Evolutionary conservation across 2,797 vertebrate genomes (phyloP), one percentile per base, ranked within the genome.

Genomic region (Gallinago stenura): DNA sequence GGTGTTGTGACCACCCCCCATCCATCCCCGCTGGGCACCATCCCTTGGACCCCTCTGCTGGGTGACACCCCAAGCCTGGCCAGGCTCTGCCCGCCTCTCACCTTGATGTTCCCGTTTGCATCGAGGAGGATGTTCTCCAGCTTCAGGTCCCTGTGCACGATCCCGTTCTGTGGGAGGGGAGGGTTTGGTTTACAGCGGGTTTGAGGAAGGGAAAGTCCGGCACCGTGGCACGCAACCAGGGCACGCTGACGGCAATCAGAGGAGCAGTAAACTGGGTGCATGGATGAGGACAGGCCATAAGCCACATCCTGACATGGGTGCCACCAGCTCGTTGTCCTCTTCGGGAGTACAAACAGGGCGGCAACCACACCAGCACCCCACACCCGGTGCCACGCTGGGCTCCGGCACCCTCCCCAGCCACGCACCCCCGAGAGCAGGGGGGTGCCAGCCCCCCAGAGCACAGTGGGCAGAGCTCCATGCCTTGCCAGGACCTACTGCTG

Each of bases 101-200:
- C 99, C 98, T 99, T 99, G 86, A 99, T 98, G 84, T 99, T 99
- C 54, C 99, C 98, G 0, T 97, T 98, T 31, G 98, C 97, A 39
- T 99, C 99, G 18, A 99, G 97, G 82, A 99, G 98, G 97, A 99
- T 99, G 97, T 99, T 99, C 97, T 99, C 99, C 96, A 99, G 97
- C 97, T 99, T 99, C 97, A 99, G 98, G 97, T 99, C 99, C 10
- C 99, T 98, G 97, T 99, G 99, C 11, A 99, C 99, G 17, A 99
- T 98, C 60, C 99, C 99, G 2, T 99, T 99, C 99, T 99, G 94
- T 6, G 4, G 3, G 66, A 70, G 43, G 78, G 81, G 20, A 46
- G 21, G 18, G 68, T 45, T 93, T 20, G 84, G 48, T 4, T 10
- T 4, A 3, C 0, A 7, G 24, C 0, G 0, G 17, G n/a, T 37